Evolutionary conservation across 2,113 vertebrate genomes (phyloP).

Genomic region (Psilopogon haemacephalus): DNA sequence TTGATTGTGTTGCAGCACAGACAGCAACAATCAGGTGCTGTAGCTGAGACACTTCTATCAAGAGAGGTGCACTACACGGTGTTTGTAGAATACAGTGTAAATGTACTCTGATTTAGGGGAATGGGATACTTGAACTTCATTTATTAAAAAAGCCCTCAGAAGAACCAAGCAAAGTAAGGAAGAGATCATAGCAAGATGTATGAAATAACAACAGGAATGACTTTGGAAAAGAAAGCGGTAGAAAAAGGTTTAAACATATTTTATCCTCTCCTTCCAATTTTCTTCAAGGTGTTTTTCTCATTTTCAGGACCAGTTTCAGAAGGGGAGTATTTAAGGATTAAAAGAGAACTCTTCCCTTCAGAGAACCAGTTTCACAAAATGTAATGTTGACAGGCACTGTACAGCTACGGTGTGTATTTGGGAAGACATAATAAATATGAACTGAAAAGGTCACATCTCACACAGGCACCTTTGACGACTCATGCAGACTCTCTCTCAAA

Average conservation of each 20-base stretch:
- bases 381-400: slow-evolving; percentile 62
- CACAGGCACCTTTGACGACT: slow-evolving; percentile 56
- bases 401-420: slow-evolving; percentile 44
- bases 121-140: not conserved
- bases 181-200: not conserved
- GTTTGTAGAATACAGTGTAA: not conserved
- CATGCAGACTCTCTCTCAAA: slow-evolving; percentile 36
- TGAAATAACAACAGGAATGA: not conserved
- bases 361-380: slow-evolving; percentile 2
- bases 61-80: accelerated
- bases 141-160: not conserved
- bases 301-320: not conserved
- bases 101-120: not conserved
- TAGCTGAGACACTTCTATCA: not conserved
- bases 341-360: slow-evolving; percentile 22
- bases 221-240: not conserved
- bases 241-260: not conserved
- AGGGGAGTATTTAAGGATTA: not conserved
- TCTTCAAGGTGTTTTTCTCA: not conserved
- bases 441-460: slow-evolving; percentile 73
- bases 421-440: slow-evolving; percentile 65
- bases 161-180: not conserved
- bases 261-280: not conserved
- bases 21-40: not conserved
- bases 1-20: not conserved